Conservation (phyloP, 1,140 invertebrate genomes). For the Eupristina koningsbergeri region DNA sequence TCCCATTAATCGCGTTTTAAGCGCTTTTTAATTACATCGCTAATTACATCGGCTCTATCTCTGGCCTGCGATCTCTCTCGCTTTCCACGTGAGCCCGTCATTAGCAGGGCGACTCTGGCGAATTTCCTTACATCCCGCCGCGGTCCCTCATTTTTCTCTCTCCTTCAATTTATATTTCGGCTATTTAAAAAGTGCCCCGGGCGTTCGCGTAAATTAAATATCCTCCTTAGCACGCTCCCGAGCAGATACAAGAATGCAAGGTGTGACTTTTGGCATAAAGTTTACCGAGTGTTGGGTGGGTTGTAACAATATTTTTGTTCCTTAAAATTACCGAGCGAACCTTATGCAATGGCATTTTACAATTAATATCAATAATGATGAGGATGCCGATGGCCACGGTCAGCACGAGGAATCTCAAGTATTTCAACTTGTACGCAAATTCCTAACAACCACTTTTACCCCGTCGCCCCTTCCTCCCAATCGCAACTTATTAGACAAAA, state of each 20-base stretch:
- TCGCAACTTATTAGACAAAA: background rate
- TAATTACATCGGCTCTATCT: slow-evolving; percentile 38
- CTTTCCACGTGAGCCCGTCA: slow-evolving; percentile 23
- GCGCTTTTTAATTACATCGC: slow-evolving; percentile 46
- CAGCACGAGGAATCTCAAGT: too few relatives aligned
- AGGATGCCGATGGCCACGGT: background rate
- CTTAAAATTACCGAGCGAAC: background rate
- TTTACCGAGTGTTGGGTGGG: background rate
- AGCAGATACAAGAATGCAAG: background rate
- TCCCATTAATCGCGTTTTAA: slow-evolving; percentile 47
- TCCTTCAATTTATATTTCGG: slow-evolving; percentile 6
- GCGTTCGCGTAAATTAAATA: background rate
- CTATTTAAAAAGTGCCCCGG: background rate
- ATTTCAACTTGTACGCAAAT: background rate
- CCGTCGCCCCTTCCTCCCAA: background rate
- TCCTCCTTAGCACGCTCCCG: background rate
- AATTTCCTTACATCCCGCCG: background rate
- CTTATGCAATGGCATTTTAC: background rate
- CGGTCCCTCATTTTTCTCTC: background rate
- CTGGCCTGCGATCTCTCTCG: slow-evolving; percentile 8
- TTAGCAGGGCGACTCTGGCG: background rate
- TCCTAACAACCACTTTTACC: background rate
- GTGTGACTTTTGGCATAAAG: background rate
- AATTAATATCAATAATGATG: background rate
- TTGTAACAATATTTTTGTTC: background rate